A percentile compares a stretch with the other conserved stretches of the same genome.
These are phyloP conservation scores for Lucifuga dentata DNA, from an alignment of 2,113 vertebrate species.

Conservation along the genomic window DNA sequence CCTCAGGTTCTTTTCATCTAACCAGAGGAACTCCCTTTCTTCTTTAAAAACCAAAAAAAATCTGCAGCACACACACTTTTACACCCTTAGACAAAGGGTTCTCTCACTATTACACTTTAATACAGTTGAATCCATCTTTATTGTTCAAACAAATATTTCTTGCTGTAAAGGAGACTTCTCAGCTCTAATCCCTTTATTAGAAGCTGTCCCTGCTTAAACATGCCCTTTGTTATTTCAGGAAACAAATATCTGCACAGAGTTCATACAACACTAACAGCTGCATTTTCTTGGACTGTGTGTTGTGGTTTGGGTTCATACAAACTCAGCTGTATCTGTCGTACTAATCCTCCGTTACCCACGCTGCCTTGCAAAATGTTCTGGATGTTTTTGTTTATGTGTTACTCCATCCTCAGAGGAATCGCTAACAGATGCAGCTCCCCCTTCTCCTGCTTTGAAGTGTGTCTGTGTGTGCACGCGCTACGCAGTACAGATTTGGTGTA, in stretches of 20 bases:
- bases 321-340: conserved; percentile 3
- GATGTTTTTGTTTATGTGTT: conserved; percentile 49
- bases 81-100: background rate
- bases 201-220: background rate
- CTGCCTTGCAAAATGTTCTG: conserved; percentile 38
- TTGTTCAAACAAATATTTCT: background rate
- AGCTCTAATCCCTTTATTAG: background rate
- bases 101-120: conserved; percentile 11
- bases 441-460: conserved; percentile 38
- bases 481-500: too few species aligned
- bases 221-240: background rate
- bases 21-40: background rate
- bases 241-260: background rate
- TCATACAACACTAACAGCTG: too few species aligned
- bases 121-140: background rate
- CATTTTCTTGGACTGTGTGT: background rate
- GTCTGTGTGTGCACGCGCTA: conserved; percentile 12
- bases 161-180: background rate
- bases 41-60: background rate
- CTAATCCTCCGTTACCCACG: conserved; percentile 32
- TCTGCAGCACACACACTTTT: background rate
- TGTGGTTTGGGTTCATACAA: background rate
- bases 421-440: conserved; percentile 57
- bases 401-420: conserved; percentile 35
- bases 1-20: conserved; percentile 12